Percentiles rank a stretch among this genome's conserved stretches.
Conservation (phyloP, 2,888 invertebrate genomes). For the Ashinkailepas kermadecensis region DNA sequence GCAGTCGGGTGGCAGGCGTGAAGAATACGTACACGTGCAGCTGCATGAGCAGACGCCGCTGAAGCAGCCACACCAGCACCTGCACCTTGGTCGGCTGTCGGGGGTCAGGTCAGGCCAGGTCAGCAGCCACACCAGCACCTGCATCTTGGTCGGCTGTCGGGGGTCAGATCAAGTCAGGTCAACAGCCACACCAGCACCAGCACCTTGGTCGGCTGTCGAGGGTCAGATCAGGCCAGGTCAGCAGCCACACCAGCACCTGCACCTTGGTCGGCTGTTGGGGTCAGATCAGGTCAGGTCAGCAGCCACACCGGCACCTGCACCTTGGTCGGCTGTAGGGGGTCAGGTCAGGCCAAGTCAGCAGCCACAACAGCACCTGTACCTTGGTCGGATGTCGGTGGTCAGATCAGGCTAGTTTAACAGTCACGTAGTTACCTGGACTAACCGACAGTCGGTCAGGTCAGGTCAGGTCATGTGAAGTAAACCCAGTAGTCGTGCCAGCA, state of each 20-base stretch:
- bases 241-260: conserved; percentile 86
- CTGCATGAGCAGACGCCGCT: conserved; percentile 77
- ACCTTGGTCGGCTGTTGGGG: conserved; percentile 47
- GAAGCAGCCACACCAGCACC: conserved; percentile 88
- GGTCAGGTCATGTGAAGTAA: neutral
- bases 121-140: too few species aligned
- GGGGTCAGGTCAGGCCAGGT: neutral
- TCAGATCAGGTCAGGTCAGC: conserved; percentile 44
- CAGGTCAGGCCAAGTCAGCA: too few species aligned
- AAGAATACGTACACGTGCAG: conserved; percentile 90
- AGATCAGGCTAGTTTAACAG: conserved; percentile 49
- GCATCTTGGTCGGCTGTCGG: neutral
- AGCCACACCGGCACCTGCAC: conserved; percentile 90
- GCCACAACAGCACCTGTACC: too few species aligned
- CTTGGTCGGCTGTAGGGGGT: conserved; percentile 40
- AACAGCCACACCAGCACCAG: conserved; percentile 61
- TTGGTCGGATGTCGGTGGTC: neutral
- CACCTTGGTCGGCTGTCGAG: neutral
- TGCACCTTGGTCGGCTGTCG: conserved; percentile 52
- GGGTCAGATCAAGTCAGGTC: neutral
- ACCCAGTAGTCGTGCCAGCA: too few species aligned
- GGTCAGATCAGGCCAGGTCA: conserved; percentile 40
- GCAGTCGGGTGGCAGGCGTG: conserved; percentile 26
- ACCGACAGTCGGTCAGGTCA: conserved; percentile 24
- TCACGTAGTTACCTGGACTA: conserved; percentile 84